phyloP scores from a whole-genome alignment of 37 sponge, comb jelly and placozoan species.

The Mnemiopsis leidyi region DNA sequence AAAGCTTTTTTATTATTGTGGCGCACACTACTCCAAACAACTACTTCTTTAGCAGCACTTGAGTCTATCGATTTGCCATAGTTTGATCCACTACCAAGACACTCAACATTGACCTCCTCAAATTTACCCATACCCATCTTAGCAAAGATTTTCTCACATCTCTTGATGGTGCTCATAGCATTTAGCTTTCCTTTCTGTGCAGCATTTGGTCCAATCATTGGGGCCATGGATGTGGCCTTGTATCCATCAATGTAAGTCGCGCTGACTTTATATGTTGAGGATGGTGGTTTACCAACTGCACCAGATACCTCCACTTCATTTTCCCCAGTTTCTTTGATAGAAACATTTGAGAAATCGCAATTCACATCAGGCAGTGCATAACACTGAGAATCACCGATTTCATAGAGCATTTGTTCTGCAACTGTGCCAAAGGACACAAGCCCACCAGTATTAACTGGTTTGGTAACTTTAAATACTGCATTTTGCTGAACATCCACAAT shows the following conservation, averaged over 20 bases:
- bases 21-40: constrained; percentile 80
- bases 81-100: constrained; percentile 52
- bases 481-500: constrained; percentile 82
- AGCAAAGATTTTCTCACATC: constrained; percentile 77
- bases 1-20: constrained; percentile 84
- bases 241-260: constrained; percentile 87
- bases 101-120: constrained; percentile 68
- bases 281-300: constrained; percentile 78
- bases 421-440: constrained; percentile 79
- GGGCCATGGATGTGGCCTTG: constrained; percentile 75
- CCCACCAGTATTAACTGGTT: constrained; percentile 87
- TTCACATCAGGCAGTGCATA: constrained; percentile 96
- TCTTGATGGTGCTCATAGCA: constrained; percentile 75
- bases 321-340: constrained; percentile 67
- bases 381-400: constrained; percentile 86
- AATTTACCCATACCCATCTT: constrained; percentile 72
- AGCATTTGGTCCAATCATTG: constrained; percentile 80
- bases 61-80: constrained; percentile 55
- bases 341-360: constrained; percentile 90
- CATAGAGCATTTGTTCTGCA: constrained; percentile 97
- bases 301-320: constrained; percentile 80
- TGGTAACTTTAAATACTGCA: constrained; percentile 79
- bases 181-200: constrained; percentile 77
- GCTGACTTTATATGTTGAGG: constrained; percentile 82
- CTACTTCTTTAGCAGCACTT: constrained; percentile 71